Conservation (phyloP, 2,797 vertebrate genomes). For the Atherinosoma microstoma region DNA sequence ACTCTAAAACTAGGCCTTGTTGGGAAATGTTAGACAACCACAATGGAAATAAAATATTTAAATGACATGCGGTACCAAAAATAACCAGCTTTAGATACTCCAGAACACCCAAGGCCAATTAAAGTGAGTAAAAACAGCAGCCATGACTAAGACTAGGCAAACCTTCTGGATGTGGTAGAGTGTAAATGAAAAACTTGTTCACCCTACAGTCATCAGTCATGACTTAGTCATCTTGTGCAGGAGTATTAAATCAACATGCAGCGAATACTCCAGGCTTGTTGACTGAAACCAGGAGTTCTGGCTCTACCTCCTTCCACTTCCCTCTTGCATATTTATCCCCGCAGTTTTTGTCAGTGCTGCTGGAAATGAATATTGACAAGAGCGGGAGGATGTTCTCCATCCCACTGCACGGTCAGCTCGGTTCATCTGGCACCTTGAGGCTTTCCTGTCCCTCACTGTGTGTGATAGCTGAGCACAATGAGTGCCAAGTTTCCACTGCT, state of each 20-base stretch:
- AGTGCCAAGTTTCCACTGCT: slow-evolving; percentile 20
- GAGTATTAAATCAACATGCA: slow-evolving; percentile 77
- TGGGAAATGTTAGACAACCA: slow-evolving; percentile 61
- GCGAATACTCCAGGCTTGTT: slow-evolving; percentile 63
- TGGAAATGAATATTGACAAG: slow-evolving; percentile 72
- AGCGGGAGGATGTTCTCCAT: slow-evolving; percentile 46
- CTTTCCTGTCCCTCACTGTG: slow-evolving; percentile 25
- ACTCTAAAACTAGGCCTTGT: slow-evolving; percentile 45
- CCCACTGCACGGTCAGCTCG: slow-evolving; percentile 44
- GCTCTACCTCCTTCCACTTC: slow-evolving; percentile 51
- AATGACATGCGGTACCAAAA: slow-evolving; percentile 59
- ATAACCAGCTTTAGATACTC: slow-evolving; percentile 66
- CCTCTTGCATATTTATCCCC: slow-evolving; percentile 69
- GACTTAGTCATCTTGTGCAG: slow-evolving; percentile 68
- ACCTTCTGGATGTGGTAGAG: slow-evolving; percentile 65
- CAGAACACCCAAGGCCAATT: slow-evolving; percentile 64
- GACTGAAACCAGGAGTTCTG: slow-evolving; percentile 65
- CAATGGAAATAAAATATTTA: slow-evolving; percentile 42
- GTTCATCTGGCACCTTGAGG: slow-evolving; percentile 44
- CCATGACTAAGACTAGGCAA: slow-evolving; percentile 73
- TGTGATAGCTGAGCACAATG: slow-evolving; percentile 27
- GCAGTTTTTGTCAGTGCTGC: slow-evolving; percentile 58
- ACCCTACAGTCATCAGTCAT: slow-evolving; percentile 68
- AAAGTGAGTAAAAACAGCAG: slow-evolving; percentile 66
- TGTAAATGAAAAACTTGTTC: slow-evolving; percentile 75